Evolutionary conservation across 2,113 vertebrate species (phyloP).

Genomic region (Oplegnathus fasciatus): DNA sequence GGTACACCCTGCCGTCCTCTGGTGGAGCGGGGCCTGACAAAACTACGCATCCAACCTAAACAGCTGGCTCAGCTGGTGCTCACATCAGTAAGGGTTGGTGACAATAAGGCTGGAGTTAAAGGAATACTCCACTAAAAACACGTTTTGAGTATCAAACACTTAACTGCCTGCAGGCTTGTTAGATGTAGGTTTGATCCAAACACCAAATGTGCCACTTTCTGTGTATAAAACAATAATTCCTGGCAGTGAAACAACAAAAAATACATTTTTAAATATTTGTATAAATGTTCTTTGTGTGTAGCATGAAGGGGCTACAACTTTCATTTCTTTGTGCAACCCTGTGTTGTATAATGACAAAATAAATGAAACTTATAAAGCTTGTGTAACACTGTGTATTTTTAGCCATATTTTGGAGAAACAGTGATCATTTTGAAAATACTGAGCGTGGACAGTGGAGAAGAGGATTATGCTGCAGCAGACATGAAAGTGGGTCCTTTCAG

Average conservation of each 20-base stretch:
- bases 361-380: no score
- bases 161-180: not conserved
- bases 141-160: constrained; percentile 6
- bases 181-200: not conserved
- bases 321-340: no score
- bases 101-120: constrained; percentile 51
- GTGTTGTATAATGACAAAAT: no score
- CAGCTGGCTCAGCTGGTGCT: constrained; percentile 48
- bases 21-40: not conserved
- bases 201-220: not conserved
- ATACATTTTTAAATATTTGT: no score
- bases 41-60: constrained; percentile 31
- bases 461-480: constrained; percentile 3
- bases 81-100: constrained; percentile 35
- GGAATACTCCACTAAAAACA: not conserved
- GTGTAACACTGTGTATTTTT: not conserved
- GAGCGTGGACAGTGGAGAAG: not conserved
- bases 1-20: constrained; percentile 13
- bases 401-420: not conserved
- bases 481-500: constrained; percentile 12
- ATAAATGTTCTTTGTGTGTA: no score
- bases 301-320: no score
- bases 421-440: not conserved
- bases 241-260: not conserved
- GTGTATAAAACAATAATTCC: no score